Percentiles rank a stretch among this genome's conserved stretches.
These are phyloP conservation scores for Pemphredon lugubris DNA, from an alignment of 2,888 invertebrate species.

Conservation along the genomic window DNA sequence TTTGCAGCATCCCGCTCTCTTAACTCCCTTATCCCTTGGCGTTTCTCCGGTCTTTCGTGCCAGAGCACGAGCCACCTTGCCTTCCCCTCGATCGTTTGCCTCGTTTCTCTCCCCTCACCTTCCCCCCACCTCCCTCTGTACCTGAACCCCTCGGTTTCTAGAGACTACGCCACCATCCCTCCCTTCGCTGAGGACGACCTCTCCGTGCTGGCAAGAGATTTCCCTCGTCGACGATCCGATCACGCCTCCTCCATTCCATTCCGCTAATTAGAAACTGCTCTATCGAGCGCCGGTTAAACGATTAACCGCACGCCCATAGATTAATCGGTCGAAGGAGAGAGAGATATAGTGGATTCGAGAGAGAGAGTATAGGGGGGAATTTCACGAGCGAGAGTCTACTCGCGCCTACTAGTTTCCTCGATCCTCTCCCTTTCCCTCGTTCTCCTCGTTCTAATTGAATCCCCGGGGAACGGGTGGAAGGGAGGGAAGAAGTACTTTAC, in stretches of 20 bases:
- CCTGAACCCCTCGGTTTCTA: background rate
- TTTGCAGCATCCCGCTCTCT: slow-evolving; percentile 63
- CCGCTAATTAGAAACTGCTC: slow-evolving; percentile 76
- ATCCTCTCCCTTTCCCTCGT: too few relatives aligned
- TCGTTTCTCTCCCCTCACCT: slow-evolving; percentile 5
- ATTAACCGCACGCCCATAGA: slow-evolving; percentile 71
- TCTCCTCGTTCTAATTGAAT: too few relatives aligned
- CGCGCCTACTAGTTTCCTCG: too few relatives aligned
- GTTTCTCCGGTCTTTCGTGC: slow-evolving; percentile 46
- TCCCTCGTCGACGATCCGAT: slow-evolving; percentile 65
- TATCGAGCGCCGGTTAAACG: slow-evolving; percentile 70
- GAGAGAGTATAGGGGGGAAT: background rate
- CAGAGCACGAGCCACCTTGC: slow-evolving; percentile 56
- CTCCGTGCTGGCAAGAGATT: slow-evolving; percentile 39
- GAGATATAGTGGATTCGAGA: slow-evolving; percentile 33
- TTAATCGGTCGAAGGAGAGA: slow-evolving; percentile 63
- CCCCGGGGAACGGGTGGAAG: too few relatives aligned
- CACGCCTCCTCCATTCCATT: slow-evolving; percentile 69
- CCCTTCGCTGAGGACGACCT: slow-evolving; percentile 52
- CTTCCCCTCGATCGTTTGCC: background rate
- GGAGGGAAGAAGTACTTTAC: too few relatives aligned
- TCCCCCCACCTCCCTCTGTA: slow-evolving; percentile 14
- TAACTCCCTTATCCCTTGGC: slow-evolving; percentile 41
- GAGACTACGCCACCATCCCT: slow-evolving; percentile 13
- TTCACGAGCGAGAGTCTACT: slow-evolving; percentile 6